These are phyloP conservation scores for Lepus timidus DNA, from an alignment of 2,113 vertebrate genomes.

Conservation along the genomic window DNA sequence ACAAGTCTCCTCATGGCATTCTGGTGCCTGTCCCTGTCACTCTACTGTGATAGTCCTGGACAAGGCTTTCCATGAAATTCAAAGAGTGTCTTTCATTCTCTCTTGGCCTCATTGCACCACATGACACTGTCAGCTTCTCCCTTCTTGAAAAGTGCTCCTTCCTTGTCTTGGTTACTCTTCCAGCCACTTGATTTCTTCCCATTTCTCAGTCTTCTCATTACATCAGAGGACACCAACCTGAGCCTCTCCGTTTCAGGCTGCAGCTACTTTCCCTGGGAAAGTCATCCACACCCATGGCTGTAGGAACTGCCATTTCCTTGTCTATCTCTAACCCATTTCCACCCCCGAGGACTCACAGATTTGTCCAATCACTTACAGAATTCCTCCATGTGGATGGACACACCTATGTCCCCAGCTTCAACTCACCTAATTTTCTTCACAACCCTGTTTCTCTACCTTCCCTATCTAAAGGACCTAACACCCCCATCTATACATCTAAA, in stretches of 20 bases:
- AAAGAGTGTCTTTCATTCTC: not conserved
- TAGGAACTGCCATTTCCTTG: not conserved
- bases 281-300: not conserved
- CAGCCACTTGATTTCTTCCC: not conserved
- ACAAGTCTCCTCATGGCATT: not conserved
- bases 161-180: not conserved
- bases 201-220: not conserved
- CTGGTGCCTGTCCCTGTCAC: not conserved
- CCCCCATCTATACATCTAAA: not conserved
- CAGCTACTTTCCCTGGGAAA: not conserved
- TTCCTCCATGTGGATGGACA: not conserved
- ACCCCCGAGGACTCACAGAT: not conserved
- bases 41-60: not conserved
- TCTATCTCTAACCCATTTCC: not conserved
- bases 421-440: not conserved
- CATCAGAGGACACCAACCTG: not conserved
- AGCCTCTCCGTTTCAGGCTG: not conserved
- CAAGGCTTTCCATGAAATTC: not conserved
- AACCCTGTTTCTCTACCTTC: constrained; percentile 8
- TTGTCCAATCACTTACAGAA: not conserved
- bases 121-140: not conserved
- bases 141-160: not conserved
- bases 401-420: not conserved
- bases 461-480: not conserved
- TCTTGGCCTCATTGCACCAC: not conserved